Conservation (phyloP, 2,797 vertebrate genomes). For the Parauchenoglanis punctatus region DNA sequence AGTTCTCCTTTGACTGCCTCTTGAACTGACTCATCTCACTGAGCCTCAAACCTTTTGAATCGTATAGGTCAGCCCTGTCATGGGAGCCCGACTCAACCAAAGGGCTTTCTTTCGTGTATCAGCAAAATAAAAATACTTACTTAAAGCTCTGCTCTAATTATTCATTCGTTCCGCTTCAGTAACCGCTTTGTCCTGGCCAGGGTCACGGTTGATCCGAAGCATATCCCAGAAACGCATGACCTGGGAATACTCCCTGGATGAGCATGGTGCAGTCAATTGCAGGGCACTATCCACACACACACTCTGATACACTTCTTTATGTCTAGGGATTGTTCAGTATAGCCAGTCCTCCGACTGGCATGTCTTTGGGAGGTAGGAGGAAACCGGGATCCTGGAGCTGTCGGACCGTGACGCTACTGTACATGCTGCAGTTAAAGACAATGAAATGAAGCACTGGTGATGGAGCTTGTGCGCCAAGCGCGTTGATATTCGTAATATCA, state of each 20-base stretch:
- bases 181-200: too few species aligned
- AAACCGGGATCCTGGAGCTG: background rate
- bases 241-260: background rate
- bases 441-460: background rate
- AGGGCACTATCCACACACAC: background rate
- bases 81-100: background rate
- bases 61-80: background rate
- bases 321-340: background rate
- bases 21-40: background rate
- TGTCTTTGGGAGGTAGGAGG: background rate
- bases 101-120: background rate
- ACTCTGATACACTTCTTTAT: background rate
- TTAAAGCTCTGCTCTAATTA: background rate
- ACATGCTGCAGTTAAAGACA: background rate
- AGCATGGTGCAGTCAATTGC: background rate
- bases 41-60: background rate
- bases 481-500: background rate
- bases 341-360: too few species aligned
- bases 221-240: background rate
- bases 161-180: background rate
- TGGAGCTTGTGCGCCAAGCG: background rate
- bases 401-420: background rate
- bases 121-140: background rate
- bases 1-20: background rate
- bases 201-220: too few species aligned